Evolutionary conservation across 2,888 invertebrate species (phyloP).

Genomic region (Platypus cylindrus): DNA sequence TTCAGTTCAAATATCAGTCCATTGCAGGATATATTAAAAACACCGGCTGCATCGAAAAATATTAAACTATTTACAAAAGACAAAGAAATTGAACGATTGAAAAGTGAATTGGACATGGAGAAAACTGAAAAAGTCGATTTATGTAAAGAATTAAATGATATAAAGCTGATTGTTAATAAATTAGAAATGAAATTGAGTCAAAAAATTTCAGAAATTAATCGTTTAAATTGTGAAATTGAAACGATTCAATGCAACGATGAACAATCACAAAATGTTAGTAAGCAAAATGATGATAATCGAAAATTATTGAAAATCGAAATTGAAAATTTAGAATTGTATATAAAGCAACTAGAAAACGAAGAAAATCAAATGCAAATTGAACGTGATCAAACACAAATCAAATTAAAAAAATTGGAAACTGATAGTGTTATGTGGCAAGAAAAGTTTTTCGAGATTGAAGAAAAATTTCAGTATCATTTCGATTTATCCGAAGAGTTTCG

Average conservation of each 20-base stretch:
- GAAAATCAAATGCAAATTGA: conserved; percentile 42
- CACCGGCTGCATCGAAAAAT: conserved; percentile 23
- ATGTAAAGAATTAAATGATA: conserved; percentile 44
- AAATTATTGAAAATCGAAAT: conserved; percentile 37
- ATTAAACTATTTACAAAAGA: conserved; percentile 26
- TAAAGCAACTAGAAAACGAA: conserved; percentile 39
- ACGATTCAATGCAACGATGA: too few species aligned
- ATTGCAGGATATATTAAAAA: conserved; percentile 28
- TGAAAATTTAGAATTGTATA: conserved; percentile 40
- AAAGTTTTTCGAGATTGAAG: conserved; percentile 25
- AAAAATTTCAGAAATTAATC: conserved; percentile 31
- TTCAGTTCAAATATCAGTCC: conserved; percentile 20
- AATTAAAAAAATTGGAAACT: conserved; percentile 32
- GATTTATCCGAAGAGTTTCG: conserved; percentile 25
- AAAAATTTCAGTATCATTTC: conserved; percentile 20
- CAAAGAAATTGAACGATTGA: conserved; percentile 40
- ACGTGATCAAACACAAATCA: conserved; percentile 38
- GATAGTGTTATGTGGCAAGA: conserved; percentile 26
- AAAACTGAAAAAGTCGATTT: conserved; percentile 49
- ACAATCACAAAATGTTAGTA: conserved; percentile 25
- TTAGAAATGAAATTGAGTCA: conserved; percentile 31
- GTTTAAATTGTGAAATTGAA: conserved; percentile 28
- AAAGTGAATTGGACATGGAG: conserved; percentile 47
- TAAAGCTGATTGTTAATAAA: conserved; percentile 21
- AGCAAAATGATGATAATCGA: conserved; percentile 23